Evolutionary conservation across 2,113 vertebrate species (phyloP), one percentile per base, ranked within the genome.

Genomic region (Zosterops lateralis): DNA sequence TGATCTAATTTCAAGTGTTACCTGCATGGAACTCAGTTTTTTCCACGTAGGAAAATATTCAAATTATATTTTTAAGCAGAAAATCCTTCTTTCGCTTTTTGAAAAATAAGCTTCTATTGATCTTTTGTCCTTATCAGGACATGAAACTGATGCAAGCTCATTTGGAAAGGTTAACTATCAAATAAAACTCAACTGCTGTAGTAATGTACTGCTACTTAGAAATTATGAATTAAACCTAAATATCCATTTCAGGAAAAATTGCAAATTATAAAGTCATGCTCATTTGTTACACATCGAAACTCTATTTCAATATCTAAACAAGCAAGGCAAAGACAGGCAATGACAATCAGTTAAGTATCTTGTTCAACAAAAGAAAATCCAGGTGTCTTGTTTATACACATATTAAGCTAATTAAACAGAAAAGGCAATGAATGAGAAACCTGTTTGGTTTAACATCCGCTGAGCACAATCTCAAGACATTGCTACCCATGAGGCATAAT

Each of bases 361-460:
- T 66, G 50, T 54, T 78, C 42, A 92, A 71, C 21, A 81, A 47
- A 75, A 84, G 61, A 47, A 82, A 67, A 65, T 54, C 34, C 42
- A 72, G 42, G 48, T 89, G 68, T 34, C 76, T 66, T 72, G 38
- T 74, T 96, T 78, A 84, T 19, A 50, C 14, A 72, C 34, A 60
- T 89, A 81, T 68, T 74, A 32, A 87, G 17, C 31, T 40, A 70
- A 80, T 40, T 45, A 12, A 61, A 92, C 38, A 89, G 81, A 93
- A 84, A 29, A n/a, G 40, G 62, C 54, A 89, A 84, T 89, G 73
- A 97, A 93, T 86, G 56, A 78, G 79, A 97, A 96, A 90, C 38
- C 81, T 92, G 77, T 95, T 96, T 83, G 51, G 74, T 94, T 87
- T 82, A 84, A 94, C 84, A 95, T 72, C 89, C 58, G 31, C 87